Base-by-base conservation (phyloP, 2,888 invertebrate species). In the Melinaea menophilus region DNA sequence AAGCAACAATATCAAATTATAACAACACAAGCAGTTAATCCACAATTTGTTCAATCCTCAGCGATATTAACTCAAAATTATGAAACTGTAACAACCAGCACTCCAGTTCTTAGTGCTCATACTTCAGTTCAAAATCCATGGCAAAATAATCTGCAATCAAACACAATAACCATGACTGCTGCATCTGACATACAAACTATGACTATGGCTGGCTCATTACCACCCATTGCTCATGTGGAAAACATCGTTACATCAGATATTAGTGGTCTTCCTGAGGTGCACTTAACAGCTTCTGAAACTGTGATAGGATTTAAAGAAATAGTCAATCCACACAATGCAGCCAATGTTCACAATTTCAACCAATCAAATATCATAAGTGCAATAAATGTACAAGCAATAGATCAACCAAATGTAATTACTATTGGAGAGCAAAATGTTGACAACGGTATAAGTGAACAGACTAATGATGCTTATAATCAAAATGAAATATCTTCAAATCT, bases 1-100 rank as follows among this genome's bases (percentile, higher is more conserved):
- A 90, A 86, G 73, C 92, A 92, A 71, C 92, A 92, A 73, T 93
- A 85, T 71, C 79, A 92, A 86, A 75, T 90, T 48, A 78, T 88
- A 56, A 81, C 86, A 59, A 79, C 86, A 66, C 84, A 85, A 74
- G 82, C 79, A 56, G 75, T 88, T 66, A 84, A 78, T 58, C 72
- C 84, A 60, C 88, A 89, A 65, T 88, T 82, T 80, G 84, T 86
- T 56, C 85, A 85, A 60, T 77, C 86, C 56, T 84, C 90, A 68
- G 79, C 86, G 58, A 87, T 89, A 46, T 77, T 89, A 48, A 82
- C 89, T 56, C 86, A 88, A 74, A 88, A 86, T 71, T 90, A 77
- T 79, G 86, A 84, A 71, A 86, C 88, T 48, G 80, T 87, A 7
- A 82, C 85, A 56, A 87, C 88, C 54, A 73, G 86, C 31, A 87